These are phyloP conservation scores for Disparrhopalites patrizii DNA, from an alignment of 2,888 invertebrate genomes.

Conservation along the genomic window DNA sequence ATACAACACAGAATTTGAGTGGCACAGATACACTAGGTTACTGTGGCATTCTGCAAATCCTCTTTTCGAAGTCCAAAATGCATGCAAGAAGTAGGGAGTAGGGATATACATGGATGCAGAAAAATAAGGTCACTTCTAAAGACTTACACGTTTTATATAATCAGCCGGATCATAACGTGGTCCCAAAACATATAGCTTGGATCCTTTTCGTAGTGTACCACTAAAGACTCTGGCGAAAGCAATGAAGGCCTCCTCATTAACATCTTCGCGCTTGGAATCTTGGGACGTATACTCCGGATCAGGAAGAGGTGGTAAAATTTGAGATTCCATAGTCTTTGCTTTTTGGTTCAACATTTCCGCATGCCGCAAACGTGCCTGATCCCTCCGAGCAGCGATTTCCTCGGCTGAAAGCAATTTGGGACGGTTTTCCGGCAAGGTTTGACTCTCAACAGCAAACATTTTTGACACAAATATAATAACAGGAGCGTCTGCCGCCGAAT, in stretches of 20 bases:
- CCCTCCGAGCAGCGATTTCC: slow-evolving; percentile 66
- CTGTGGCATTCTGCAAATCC: too few relatives aligned
- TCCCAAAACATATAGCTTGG: slow-evolving; percentile 74
- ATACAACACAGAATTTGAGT: too few relatives aligned
- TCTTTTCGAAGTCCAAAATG: too few relatives aligned
- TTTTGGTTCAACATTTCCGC: slow-evolving; percentile 52
- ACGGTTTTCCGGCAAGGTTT: slow-evolving; percentile 71
- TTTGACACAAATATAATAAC: slow-evolving; percentile 77
- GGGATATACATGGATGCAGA: too few relatives aligned
- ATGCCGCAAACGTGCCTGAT: slow-evolving; percentile 61
- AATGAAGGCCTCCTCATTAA: slow-evolving; percentile 59
- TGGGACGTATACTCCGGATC: slow-evolving; percentile 48
- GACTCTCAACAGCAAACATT: slow-evolving; percentile 78
- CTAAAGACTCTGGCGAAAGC: slow-evolving; percentile 92
- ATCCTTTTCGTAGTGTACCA: slow-evolving; percentile 72
- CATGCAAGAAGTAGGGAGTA: too few relatives aligned
- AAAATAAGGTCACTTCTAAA: too few relatives aligned
- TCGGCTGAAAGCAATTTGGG: slow-evolving; percentile 70
- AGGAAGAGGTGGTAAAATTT: too few relatives aligned
- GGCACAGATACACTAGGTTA: too few relatives aligned
- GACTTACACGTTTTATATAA: too few relatives aligned
- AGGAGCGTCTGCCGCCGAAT: slow-evolving; percentile 61
- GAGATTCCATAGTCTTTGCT: slow-evolving; percentile 26
- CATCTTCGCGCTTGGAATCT: too few relatives aligned
- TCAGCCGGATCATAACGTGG: slow-evolving; percentile 85